Base-by-base conservation (phyloP, 2,113 vertebrate species). In the Malurus elegans region DNA sequence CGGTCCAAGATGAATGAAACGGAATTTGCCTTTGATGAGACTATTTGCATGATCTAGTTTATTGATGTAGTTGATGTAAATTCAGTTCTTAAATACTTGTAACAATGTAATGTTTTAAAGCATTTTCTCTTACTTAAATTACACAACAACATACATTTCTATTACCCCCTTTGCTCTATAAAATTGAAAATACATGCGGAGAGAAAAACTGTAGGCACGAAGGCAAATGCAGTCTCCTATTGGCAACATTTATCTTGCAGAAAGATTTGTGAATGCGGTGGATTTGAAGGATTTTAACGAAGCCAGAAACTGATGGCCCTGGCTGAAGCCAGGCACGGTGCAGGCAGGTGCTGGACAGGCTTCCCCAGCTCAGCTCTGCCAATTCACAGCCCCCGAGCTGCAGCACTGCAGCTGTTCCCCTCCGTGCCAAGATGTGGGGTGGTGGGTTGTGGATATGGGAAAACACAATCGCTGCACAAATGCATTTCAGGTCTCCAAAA, bases 301-400 rank as follows among this genome's bases (percentile, higher is more conserved):
- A 96, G 61, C 62, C 88, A 93, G 95, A 87, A 79, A 14, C 42
- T 34, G 95, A 70, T 89, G 91, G 70, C 73, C 58, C 29, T 4
- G 14, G 54, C 73, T 36, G 20, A 48, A 87, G 80, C 45, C 83
- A 93, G 86, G 90, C 90, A 86, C 40, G 24, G 34, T 0, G 12
- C 45, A 47, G 92, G 92, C 96, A 97, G 95, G 95, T 97, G 95
- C 92, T 93, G 94, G 51, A n/a, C 53, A 36, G 70, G 65, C 91
- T 93, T 71, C 64, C 42, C 86, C 72, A 3, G 21, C 69, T 25
- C 79, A 48, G 82, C 32, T n/a, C 57, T 93, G 93, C 93, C 96
- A 96, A 6, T 26, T 12, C 86, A 54, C 62, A 13, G 82, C 54
- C 73, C 76, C 69, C 51, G 48, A 96, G 92, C 92, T 94, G 93